Conservation (phyloP, 2,888 invertebrate genomes). For the Diaphora mendica region DNA sequence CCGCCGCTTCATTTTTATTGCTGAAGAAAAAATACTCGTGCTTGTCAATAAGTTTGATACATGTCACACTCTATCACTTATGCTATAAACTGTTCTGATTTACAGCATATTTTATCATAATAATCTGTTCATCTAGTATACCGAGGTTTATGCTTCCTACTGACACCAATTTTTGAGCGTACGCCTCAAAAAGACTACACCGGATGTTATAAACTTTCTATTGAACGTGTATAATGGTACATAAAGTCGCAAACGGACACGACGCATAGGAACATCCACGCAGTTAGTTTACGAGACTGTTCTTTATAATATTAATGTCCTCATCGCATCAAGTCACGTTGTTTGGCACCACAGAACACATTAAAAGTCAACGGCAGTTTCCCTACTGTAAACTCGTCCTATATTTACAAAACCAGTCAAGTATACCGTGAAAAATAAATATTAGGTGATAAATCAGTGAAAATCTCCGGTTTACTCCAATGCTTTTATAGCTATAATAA, state of each 20-base stretch:
- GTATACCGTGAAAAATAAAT: constrained; percentile 84
- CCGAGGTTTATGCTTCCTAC: constrained; percentile 62
- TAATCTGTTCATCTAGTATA: constrained; percentile 41
- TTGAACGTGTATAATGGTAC: constrained; percentile 63
- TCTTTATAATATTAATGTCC: constrained; percentile 47
- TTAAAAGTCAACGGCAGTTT: constrained; percentile 63
- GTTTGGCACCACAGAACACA: constrained; percentile 54
- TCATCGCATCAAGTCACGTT: constrained; percentile 46
- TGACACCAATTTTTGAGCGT: constrained; percentile 60
- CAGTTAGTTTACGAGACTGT: constrained; percentile 58
- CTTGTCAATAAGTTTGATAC: constrained; percentile 37
- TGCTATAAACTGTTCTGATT: constrained; percentile 27
- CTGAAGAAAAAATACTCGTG: constrained; percentile 31
- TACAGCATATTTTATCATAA: constrained; percentile 36
- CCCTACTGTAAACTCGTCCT: constrained; percentile 65
- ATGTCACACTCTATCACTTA: constrained; percentile 30
- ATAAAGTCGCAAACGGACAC: constrained; percentile 65
- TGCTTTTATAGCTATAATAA: constrained; percentile 83
- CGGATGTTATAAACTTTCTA: constrained; percentile 79
- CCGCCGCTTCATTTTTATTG: constrained; percentile 41
- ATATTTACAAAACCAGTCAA: constrained; percentile 71
- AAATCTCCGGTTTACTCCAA: constrained; percentile 78
- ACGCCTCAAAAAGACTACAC: constrained; percentile 58
- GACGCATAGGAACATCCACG: constrained; percentile 54
- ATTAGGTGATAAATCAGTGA: constrained; percentile 81